A percentile compares a stretch with the other conserved stretches of the same genome.
Evolutionary conservation across 2,797 vertebrate genomes (phyloP).

Genomic region (Philypnodon macrostomus): DNA sequence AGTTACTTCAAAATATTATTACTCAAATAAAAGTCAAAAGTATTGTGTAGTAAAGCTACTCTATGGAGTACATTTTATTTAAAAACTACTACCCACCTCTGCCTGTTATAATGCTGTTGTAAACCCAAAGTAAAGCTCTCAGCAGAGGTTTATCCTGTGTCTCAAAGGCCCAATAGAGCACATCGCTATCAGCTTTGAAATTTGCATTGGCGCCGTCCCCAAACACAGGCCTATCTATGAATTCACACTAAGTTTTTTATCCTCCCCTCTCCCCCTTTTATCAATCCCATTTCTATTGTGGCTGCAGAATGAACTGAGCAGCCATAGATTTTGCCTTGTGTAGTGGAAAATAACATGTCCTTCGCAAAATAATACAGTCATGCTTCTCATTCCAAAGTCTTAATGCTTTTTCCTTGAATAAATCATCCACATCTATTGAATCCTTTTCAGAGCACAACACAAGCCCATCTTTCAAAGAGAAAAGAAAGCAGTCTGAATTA

Average conservation of each 20-base stretch:
- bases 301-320: slow-evolving; percentile 63
- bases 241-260: slow-evolving; percentile 34
- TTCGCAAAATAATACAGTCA: slow-evolving; percentile 72
- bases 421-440: slow-evolving; percentile 81
- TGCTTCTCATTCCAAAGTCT: slow-evolving; percentile 74
- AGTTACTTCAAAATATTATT: too few relatives aligned
- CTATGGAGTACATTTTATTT: too few relatives aligned
- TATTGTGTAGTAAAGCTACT: too few relatives aligned
- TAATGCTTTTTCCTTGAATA: slow-evolving; percentile 77
- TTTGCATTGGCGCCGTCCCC: slow-evolving; percentile 13
- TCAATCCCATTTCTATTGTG: slow-evolving; percentile 63
- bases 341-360: slow-evolving; percentile 72
- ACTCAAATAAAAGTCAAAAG: too few relatives aligned
- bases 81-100: too few relatives aligned
- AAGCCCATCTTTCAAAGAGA: slow-evolving; percentile 69
- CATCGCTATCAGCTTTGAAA: slow-evolving; percentile 20
- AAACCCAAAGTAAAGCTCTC: background rate
- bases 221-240: slow-evolving; percentile 17
- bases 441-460: slow-evolving; percentile 75
- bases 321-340: slow-evolving; percentile 66
- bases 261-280: slow-evolving; percentile 31
- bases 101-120: background rate
- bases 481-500: slow-evolving; percentile 80
- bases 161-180: slow-evolving; percentile 11
- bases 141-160: slow-evolving; percentile 3